Evolutionary conservation across 2,113 vertebrate genomes (phyloP), one percentile per base, ranked within the genome.

Genomic region (Microcebus griseorufus): DNA sequence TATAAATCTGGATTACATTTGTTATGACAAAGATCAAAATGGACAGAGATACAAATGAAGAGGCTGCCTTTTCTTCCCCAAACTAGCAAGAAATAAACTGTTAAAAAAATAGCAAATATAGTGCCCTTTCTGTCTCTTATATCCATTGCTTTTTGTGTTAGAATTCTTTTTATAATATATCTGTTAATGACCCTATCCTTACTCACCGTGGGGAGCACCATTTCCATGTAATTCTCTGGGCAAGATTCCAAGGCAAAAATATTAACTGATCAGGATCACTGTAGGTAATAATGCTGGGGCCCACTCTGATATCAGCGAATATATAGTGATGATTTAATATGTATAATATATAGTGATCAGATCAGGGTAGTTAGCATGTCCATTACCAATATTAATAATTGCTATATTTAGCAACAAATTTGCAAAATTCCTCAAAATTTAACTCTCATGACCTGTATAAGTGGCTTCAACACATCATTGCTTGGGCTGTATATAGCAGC

Each of bases 21-120:
- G 65, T 48, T 64, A 79, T 32, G 18, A 9, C 58, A 75, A 32
- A 90, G 79, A 69, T 42, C 12, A 84, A 70, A 78, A 70, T 2
- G 12, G 23, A 55, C 64, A 80, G 42, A 67, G 73, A 81, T n/a
- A 75, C 90, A 81, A 73, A 81, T 75, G 48, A 48, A 45, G 39
- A 72, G 1, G 1, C 16, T 23, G 10, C 62, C 1, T 3, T 67
- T 58, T 73, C 16, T 75, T 60, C 3, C 9, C 20, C 32, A 81
- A 48, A 27, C 10, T 87, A 75, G 90, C 37, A 72, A 80, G 37
- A 80, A 32, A 29, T 10, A 34, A 76, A 39, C 37, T 51, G 2
- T 80, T 48, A 55, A 55, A 58, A 82, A 65, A 64, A 25, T 45
- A 90, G 22, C 11, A 94, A 91, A 87, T 75, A 39, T 7, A 80